Conservation (phyloP, 2,113 vertebrate species). For the Melospiza georgiana region DNA sequence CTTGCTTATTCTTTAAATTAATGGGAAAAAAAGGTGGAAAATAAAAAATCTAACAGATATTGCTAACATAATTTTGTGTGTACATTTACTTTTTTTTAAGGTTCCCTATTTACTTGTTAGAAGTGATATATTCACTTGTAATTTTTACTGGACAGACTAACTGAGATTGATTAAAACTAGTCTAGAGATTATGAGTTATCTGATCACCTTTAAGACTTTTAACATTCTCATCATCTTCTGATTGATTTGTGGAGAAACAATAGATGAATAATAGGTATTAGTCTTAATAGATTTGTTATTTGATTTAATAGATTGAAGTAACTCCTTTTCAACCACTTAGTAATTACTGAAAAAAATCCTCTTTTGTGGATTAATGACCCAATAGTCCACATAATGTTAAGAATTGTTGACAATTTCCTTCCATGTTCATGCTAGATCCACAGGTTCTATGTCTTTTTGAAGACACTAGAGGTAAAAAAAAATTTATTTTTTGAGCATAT, state of each 20-base stretch:
- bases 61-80: background rate
- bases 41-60: background rate
- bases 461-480: background rate
- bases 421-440: background rate
- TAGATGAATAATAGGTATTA: slow-evolving; percentile 50
- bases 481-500: background rate
- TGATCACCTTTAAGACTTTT: slow-evolving; percentile 45
- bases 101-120: background rate
- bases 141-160: background rate
- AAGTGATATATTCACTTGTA: background rate
- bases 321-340: slow-evolving; percentile 41
- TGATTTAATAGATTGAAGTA: slow-evolving; percentile 39
- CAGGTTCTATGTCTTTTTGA: slow-evolving; percentile 22
- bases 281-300: slow-evolving; percentile 34
- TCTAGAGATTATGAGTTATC: slow-evolving; percentile 27
- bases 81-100: background rate
- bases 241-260: slow-evolving; percentile 50
- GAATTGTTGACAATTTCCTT: slow-evolving; percentile 39
- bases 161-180: background rate
- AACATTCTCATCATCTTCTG: slow-evolving; percentile 44
- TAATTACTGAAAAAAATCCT: slow-evolving; percentile 44
- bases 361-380: slow-evolving; percentile 44
- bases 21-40: background rate
- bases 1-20: background rate
- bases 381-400: slow-evolving; percentile 27